Evolutionary conservation across 2,888 invertebrate genomes (phyloP), one percentile per base, ranked within the genome.

Genomic region (Aelia acuminata): DNA sequence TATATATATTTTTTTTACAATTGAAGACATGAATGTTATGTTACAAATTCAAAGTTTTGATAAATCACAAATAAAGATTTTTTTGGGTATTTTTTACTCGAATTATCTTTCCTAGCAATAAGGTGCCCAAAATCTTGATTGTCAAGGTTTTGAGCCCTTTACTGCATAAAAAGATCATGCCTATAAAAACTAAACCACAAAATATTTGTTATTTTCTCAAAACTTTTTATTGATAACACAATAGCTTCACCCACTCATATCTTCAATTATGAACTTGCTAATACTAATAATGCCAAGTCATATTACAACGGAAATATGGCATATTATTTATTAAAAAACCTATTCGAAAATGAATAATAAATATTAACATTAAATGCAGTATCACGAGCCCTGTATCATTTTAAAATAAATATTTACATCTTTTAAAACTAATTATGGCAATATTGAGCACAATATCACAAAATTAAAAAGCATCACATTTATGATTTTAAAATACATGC

Each of bases 401-500:
- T 43, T n/a, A 47, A 80, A 80, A 43, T 43, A 43, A 43, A 43
- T 80, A 80, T 80, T 15, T 80, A 80, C 80, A 80, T 80, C n/a
- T 1, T 43, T 75, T 75, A 11, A 43, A 3, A 80, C 80, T 80
- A 43, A 47, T n/a, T 80, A 80, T 80, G 80, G 80, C 43, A 80
- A 80, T 80, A 80, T 43, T 80, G 80, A 80, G 80, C 80, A 43
- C 80, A 80, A 80, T 80, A 80, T 80, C 80, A 80, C 80, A 80
- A 80, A 80, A 39, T 80, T 80, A n/a, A 70, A 80, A 80, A 80
- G 43, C 80, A 80, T 43, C 43, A 70, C 18, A 70, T 70, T 70
- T 70, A 35, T 18, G 8, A 35, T 70, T 70, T 35, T 20, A 35
- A 35, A 70, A 70, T 70, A 18, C 18, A 70, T 18, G 10, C 35